phyloP scores from a whole-genome alignment of 2,888 invertebrate genomes.

The Ophion slaviceki region DNA sequence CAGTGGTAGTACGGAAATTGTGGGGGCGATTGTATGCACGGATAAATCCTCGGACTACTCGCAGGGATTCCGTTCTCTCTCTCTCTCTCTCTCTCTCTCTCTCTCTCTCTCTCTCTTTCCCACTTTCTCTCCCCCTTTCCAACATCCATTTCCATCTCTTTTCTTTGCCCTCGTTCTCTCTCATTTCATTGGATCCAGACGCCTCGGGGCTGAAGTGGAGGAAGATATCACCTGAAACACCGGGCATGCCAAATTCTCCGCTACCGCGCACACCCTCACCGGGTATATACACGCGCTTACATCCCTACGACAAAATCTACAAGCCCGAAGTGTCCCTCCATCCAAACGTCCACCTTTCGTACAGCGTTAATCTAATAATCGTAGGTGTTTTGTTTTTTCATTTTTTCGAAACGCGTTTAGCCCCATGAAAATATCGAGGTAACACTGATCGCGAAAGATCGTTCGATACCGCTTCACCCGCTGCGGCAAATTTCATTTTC shows the following conservation, averaged over 20 bases:
- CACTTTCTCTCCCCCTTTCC: slow-evolving; percentile 23
- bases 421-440: slow-evolving; percentile 15
- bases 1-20: slow-evolving; percentile 61
- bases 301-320: slow-evolving; percentile 30
- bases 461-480: slow-evolving; percentile 1
- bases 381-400: too few species aligned
- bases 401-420: too few species aligned
- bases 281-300: not conserved
- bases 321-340: slow-evolving; percentile 41
- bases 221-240: slow-evolving; percentile 59
- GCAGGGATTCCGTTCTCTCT: slow-evolving; percentile 36
- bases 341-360: slow-evolving; percentile 18
- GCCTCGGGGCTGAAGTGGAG: slow-evolving; percentile 10
- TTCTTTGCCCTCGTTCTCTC: slow-evolving; percentile 26
- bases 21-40: slow-evolving; percentile 59
- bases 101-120: slow-evolving; percentile 13
- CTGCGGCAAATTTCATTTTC: slow-evolving; percentile 20
- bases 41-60: slow-evolving; percentile 55
- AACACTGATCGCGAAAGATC: not conserved
- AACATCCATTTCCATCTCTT: slow-evolving; percentile 2
- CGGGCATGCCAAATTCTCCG: slow-evolving; percentile 56
- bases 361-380: slow-evolving; percentile 34
- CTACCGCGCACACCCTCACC: slow-evolving; percentile 16
- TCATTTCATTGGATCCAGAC: slow-evolving; percentile 13
- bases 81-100: slow-evolving; percentile 21